Evolutionary conservation across 2,888 invertebrate species (phyloP).

Genomic region (Meiosimyza platycephala): DNA sequence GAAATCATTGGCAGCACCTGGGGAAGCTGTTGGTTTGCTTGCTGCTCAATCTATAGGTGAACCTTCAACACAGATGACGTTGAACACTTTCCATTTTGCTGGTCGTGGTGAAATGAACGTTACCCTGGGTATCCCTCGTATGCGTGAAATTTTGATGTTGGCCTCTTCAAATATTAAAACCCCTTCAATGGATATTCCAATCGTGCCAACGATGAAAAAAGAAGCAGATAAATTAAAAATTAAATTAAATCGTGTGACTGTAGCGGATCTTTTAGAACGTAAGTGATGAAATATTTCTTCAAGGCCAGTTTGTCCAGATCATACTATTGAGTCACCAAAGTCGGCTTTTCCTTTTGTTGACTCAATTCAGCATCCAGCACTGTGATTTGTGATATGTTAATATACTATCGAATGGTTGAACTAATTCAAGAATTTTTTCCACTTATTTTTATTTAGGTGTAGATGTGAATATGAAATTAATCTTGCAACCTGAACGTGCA

Average conservation of each 20-base stretch:
- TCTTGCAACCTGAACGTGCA: constrained; percentile 70
- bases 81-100: constrained; percentile 99
- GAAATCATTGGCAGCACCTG: constrained; percentile 84
- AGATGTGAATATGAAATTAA: constrained; percentile 66
- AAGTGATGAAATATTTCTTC: constrained; percentile 37
- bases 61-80: constrained; percentile 99
- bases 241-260: constrained; percentile 80
- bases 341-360: neutral
- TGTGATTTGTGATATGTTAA: neutral
- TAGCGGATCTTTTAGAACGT: constrained; percentile 82
- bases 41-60: constrained; percentile 99
- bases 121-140: constrained; percentile 97
- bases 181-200: constrained; percentile 95
- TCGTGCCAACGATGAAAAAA: constrained; percentile 70
- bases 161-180: constrained; percentile 94
- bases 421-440: neutral
- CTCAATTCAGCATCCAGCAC: too few relatives aligned
- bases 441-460: constrained; percentile 52
- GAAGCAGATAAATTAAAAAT: constrained; percentile 77
- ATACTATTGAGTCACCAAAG: too few relatives aligned
- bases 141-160: constrained; percentile 96
- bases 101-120: constrained; percentile 99
- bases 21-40: constrained; percentile 90
- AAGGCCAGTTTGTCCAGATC: neutral
- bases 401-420: neutral